A percentile compares a stretch with the other conserved stretches of the same genome.
These are phyloP conservation scores for Reticulitermes lucifugus DNA, from an alignment of 2,888 invertebrate genomes.

Conservation along the genomic window DNA sequence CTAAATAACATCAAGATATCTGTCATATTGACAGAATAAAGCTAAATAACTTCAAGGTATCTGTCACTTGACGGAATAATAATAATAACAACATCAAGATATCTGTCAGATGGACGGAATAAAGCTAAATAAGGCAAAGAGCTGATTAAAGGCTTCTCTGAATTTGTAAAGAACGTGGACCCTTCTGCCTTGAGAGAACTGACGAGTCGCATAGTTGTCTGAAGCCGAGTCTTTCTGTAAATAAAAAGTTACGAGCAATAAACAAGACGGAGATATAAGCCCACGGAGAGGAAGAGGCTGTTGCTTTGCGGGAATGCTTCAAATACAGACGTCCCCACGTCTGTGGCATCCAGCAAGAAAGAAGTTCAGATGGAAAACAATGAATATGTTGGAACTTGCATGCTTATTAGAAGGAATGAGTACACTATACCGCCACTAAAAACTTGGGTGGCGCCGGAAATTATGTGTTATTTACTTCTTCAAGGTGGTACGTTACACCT, in stretches of 20 bases:
- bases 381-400: constrained; percentile 26
- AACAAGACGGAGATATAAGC: constrained; percentile 33
- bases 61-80: no score
- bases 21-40: no score
- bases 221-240: constrained; percentile 28
- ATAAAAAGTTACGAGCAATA: constrained; percentile 41
- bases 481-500: background rate
- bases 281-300: background rate
- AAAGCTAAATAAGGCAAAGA: no score
- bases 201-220: background rate
- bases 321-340: background rate
- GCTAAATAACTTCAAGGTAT: no score
- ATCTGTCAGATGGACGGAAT: no score
- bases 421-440: constrained; percentile 34
- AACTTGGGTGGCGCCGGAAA: constrained; percentile 37
- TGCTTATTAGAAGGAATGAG: constrained; percentile 30
- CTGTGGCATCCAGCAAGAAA: constrained; percentile 17
- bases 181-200: no score
- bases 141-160: background rate
- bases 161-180: background rate
- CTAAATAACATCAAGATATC: no score
- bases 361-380: constrained; percentile 37
- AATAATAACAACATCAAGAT: no score
- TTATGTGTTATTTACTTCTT: constrained; percentile 33
- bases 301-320: constrained; percentile 1